Percentiles rank a stretch among this genome's conserved stretches.
These are phyloP conservation scores for Chelmon rostratus DNA, from an alignment of 2,797 vertebrate species.

Conservation along the genomic window DNA sequence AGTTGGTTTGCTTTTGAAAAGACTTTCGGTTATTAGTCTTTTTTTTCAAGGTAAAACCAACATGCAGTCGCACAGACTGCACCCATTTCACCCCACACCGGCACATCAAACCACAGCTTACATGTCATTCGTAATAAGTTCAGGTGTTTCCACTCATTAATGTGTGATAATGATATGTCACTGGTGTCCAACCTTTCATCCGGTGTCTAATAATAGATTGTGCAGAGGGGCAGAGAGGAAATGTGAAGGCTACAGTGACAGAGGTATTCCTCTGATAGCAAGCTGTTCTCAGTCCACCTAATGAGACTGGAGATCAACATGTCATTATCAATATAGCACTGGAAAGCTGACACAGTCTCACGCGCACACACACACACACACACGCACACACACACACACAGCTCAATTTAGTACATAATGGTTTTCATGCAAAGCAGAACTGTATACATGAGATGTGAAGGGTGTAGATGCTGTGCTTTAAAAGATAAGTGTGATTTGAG, in stretches of 20 bases:
- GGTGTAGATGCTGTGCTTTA: neutral
- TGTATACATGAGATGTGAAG: neutral
- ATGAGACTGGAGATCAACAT: slow-evolving; percentile 41
- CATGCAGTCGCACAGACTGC: neutral
- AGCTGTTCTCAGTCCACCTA: slow-evolving; percentile 46
- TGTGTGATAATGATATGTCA: slow-evolving; percentile 58
- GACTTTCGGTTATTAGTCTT: neutral
- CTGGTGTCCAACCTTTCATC: slow-evolving; percentile 64
- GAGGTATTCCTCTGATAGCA: slow-evolving; percentile 30
- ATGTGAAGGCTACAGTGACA: slow-evolving; percentile 37
- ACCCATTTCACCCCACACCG: too few relatives aligned
- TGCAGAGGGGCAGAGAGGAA: slow-evolving; percentile 6
- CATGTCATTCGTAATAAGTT: slow-evolving; percentile 55
- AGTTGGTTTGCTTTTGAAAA: too few relatives aligned
- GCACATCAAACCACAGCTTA: slow-evolving; percentile 14
- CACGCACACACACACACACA: neutral
- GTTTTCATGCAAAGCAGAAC: neutral
- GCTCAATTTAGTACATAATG: neutral
- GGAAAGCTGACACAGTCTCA: neutral
- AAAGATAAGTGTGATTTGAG: neutral
- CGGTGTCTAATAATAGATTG: slow-evolving; percentile 56
- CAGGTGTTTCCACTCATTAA: slow-evolving; percentile 62
- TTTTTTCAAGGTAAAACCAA: slow-evolving; percentile 2
- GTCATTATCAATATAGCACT: slow-evolving; percentile 23
- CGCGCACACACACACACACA: neutral